Evolutionary conservation across 2,797 vertebrate species (phyloP).

Genomic region (Notolabrus celidotus): DNA sequence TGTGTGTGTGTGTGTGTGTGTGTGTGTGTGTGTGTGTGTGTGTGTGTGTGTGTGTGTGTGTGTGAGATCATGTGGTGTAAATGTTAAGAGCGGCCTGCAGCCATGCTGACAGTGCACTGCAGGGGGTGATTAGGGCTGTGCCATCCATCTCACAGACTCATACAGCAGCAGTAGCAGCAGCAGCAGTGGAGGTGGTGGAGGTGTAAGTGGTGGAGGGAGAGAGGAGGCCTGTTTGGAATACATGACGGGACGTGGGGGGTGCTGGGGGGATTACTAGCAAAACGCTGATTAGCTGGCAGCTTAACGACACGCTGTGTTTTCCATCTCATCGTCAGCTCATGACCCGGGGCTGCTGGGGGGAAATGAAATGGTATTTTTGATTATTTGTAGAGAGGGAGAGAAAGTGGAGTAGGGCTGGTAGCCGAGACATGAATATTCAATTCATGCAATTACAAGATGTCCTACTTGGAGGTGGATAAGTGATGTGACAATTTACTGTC

Average conservation of each 20-base stretch:
- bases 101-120: constrained; percentile 76
- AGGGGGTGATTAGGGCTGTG: constrained; percentile 77
- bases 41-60: constrained; percentile 18
- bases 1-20: constrained; percentile 2
- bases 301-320: constrained; percentile 81
- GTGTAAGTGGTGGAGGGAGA: constrained; percentile 19
- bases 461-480: constrained; percentile 63
- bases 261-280: constrained; percentile 64
- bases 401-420: constrained; percentile 53
- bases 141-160: constrained; percentile 69
- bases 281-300: constrained; percentile 79
- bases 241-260: constrained; percentile 28
- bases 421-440: constrained; percentile 71
- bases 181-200: background rate
- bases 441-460: constrained; percentile 71
- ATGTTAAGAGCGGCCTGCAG: constrained; percentile 79
- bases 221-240: constrained; percentile 55
- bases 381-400: constrained; percentile 60
- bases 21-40: background rate
- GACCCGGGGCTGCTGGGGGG: constrained; percentile 75
- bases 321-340: constrained; percentile 70
- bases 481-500: constrained; percentile 40
- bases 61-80: constrained; percentile 59
- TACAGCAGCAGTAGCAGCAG: constrained; percentile 17
- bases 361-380: constrained; percentile 76